A percentile compares a stretch with the other conserved stretches of the same genome.
Conservation (phyloP, 2,797 vertebrate genomes). For the Clarias laeviceps region DNA sequence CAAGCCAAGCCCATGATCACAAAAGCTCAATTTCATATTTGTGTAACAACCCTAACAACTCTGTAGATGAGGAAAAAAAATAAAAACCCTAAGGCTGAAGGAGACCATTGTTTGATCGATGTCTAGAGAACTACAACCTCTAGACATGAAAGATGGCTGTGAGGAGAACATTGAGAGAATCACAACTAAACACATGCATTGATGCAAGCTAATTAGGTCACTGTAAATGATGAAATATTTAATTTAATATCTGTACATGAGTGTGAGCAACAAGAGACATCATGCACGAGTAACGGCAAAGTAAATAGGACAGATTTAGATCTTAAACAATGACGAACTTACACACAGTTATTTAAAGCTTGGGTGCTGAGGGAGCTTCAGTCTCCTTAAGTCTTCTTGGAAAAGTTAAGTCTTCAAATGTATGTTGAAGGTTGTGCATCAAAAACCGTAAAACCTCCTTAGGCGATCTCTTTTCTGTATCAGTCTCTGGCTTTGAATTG, state of each 20-base stretch:
- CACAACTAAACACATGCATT: neutral
- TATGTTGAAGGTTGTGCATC: conserved; percentile 13
- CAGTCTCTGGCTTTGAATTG: conserved; percentile 7
- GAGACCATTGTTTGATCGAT: neutral
- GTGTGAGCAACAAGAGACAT: neutral
- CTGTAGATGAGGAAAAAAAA: neutral
- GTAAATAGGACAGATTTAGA: neutral
- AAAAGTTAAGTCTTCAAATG: conserved; percentile 11
- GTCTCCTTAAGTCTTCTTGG: neutral
- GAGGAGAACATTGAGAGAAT: neutral
- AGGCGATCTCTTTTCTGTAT: conserved; percentile 2
- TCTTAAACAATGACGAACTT: neutral
- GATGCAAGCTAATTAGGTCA: neutral
- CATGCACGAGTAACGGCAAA: neutral
- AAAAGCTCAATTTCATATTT: no score
- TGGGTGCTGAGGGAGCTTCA: conserved; percentile 2
- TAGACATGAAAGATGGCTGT: neutral
- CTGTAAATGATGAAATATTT: neutral
- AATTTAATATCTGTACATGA: neutral
- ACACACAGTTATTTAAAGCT: neutral
- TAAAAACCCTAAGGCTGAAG: neutral
- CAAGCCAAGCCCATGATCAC: neutral
- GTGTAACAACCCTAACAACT: neutral
- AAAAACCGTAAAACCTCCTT: conserved; percentile 2
- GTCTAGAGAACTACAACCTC: neutral